These are phyloP conservation scores for Cotesia congregata DNA, from an alignment of 2,888 invertebrate species.

Conservation along the genomic window DNA sequence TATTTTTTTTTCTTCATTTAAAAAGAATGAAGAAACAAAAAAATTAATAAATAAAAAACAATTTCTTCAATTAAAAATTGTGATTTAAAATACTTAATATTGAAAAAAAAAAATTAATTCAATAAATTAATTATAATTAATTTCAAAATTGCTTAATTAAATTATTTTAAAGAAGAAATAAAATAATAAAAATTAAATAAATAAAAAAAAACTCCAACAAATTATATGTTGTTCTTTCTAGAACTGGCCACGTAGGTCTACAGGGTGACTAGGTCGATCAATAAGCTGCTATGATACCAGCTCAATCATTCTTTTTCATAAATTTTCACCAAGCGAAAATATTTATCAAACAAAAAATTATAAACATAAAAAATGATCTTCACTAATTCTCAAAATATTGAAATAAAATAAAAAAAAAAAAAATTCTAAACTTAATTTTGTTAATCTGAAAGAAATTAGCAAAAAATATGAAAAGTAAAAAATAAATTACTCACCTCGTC, in stretches of 20 bases:
- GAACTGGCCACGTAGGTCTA: slow-evolving; percentile 25
- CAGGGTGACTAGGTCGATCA: slow-evolving; percentile 33
- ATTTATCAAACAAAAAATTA: background rate
- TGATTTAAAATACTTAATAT: too few relatives aligned
- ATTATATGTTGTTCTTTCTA: slow-evolving; percentile 1
- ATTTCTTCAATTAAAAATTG: too few relatives aligned
- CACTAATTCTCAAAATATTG: background rate
- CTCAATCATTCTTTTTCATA: background rate
- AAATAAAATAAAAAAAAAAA: background rate
- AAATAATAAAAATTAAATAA: background rate
- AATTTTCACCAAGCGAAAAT: background rate
- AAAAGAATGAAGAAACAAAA: too few relatives aligned
- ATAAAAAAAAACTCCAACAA: background rate
- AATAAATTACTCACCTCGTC: slow-evolving; percentile 25
- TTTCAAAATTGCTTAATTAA: too few relatives aligned
- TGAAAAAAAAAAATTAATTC: too few relatives aligned
- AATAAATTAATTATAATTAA: too few relatives aligned
- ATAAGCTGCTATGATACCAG: slow-evolving; percentile 24
- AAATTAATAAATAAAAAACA: too few relatives aligned
- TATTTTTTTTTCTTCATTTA: too few relatives aligned
- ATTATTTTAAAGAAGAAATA: too few relatives aligned
- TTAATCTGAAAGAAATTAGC: background rate
- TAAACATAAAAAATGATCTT: background rate
- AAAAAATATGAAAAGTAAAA: background rate
- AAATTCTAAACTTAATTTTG: background rate